Base-by-base conservation (phyloP, 2,797 vertebrate genomes). In the Liasis olivaceus region DNA sequence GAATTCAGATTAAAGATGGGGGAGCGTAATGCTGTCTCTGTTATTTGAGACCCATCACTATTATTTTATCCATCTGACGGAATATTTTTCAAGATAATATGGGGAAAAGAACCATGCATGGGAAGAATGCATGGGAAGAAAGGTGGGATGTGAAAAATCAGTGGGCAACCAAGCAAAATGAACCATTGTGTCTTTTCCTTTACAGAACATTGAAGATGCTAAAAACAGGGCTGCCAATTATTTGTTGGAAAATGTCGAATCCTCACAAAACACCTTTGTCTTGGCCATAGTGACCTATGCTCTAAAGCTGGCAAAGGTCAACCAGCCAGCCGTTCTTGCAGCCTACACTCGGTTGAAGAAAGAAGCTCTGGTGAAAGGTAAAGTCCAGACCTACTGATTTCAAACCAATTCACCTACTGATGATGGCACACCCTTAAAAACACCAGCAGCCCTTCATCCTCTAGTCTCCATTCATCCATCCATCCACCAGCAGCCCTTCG, bases 221-320 rank as follows among this genome's bases (percentile, higher is more conserved):
- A 96, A 98, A 94, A 93, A 26, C 1, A 97, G 94, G 15, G 98
- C 98, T 2, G 97, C 94, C 1, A 12, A 86, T 42, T 99, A 98
- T 94, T 95, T 99, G 94, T 96, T 96, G 77, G 95, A 95, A 91
- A 97, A 98, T 1, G 51, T 96, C 22, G 1, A 2, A 1, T 91
- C 22, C 0, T 94, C 98, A 51, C 97, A 97, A 95, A 99, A 97
- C 93, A 96, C 98, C n/a, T 99, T 99, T 36, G 98, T 98, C 0
- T 93, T 98, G 94, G 98, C 99, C 17, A 97, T 99, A 54, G 95
- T 97, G 0, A 95, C 98, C 0, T 99, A 98, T 0, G 99, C 99
- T 0, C 97, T 99, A 87, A 97, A 97, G 4, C 97, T 99, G 4
- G 92, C 97, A n/a, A 97, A 98, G 72, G n/a, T 64, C 26, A 24